Evolutionary conservation across 2,888 invertebrate species (phyloP), one percentile per base, ranked within the genome.

Genomic region (Emmelina monodactyla): DNA sequence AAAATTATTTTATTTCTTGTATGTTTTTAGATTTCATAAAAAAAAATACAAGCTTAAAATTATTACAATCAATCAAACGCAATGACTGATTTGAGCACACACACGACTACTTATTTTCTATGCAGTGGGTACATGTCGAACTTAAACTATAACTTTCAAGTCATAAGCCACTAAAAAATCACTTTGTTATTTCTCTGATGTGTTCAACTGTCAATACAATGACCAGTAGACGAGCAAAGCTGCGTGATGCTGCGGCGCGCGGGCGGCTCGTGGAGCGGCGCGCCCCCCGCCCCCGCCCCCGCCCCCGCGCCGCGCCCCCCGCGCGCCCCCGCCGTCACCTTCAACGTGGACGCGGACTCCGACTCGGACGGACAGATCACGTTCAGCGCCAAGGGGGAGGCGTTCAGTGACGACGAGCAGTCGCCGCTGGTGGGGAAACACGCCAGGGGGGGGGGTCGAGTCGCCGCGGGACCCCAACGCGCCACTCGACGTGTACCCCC

Each of bases 361-460:
- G 66, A 64, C 54, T 62, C 63, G 53, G 75, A 70, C 37, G 67
- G 70, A 15, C 79, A 71, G 53, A 73, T 79, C 62, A 69, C 76
- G 38, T 76, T 78, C 66, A 64, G 63, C 52, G 69, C 62, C 3
- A 56, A 58, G 15, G 51, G 67, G 28, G 73, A 72, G 6, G 25
- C 25, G 6, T 3, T 10, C 3, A 11, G 6, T 7, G 11, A 11
- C 41, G 63, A 62, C 35, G 88, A 88, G 57, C 89, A 89, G 46
- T 86, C 88, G 2, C 87, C 87, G 37, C 75, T 88, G 39, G 86
- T 88, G 5, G 82, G 38, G 14, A 32, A 35, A 19, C 9, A 31
- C 28, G 50, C 49, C 57, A 32, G 72, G 75, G 29, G 72, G 73
- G 29, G 70, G 69, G 40, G 53, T 67, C 42, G 78, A 68, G 42